Evolutionary conservation across 2,797 vertebrate species (phyloP), one percentile per base, ranked within the genome.

Genomic region (Lithobates pipiens): DNA sequence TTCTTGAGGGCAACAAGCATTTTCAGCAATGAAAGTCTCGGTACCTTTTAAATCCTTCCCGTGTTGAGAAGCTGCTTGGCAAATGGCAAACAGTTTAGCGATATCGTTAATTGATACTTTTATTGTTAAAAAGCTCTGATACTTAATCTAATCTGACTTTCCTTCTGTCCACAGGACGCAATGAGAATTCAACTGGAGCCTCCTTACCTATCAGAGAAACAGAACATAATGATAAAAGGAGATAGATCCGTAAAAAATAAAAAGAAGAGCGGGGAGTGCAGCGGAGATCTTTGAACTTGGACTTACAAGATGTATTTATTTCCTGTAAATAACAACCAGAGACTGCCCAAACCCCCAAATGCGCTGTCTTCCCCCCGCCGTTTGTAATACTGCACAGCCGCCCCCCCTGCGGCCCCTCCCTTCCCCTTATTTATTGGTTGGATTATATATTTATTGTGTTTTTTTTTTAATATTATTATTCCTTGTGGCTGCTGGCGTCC

Each of bases 361-460:
- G 57, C 85, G 85, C 85, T 82, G 80, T 67, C 54, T 72, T 42
- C 76, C 85, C 75, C 85, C 80, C 80, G 85, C 85, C 85, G 32
- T 82, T 39, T 83, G 80, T 86, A 82, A 86, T 77, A 83, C 85
- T 86, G 80, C 85, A 86, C 85, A 86, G 85, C 80, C 80, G 80
- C 85, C 79, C 36, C 36, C 68, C 67, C 25, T 39, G 80, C 80
- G 85, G 80, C 85, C 74, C 18, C 72, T 16, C 65, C 65, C 15
- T 36, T 82, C 79, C 79, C 80, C 80, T 87, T 87, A 87, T 87
- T 87, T 87, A 87, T 87, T 87, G 76, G 85, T 83, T 87, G 80
- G n/a, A 78, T 87, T 87, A 54, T 83, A 81, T 87, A 87, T 87
- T 87, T 87, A 87, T 87, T 87, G 75, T 65, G 78, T 82, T 70